These are phyloP conservation scores for Cenopis cana DNA, from an alignment of 2,888 invertebrate genomes.

Conservation along the genomic window DNA sequence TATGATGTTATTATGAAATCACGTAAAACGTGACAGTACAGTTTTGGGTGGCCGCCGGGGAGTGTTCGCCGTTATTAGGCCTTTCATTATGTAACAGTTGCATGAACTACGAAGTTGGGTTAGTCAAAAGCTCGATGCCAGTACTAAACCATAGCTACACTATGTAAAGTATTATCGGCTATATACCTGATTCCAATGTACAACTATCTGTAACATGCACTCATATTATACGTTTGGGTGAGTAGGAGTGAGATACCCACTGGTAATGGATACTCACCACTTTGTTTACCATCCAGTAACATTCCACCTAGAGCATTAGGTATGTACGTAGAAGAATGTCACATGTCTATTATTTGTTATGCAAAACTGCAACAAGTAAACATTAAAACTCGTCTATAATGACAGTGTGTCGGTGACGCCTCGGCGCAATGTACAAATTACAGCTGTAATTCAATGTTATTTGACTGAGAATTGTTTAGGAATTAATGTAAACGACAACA, in stretches of 20 bases:
- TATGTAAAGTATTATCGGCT: too few relatives aligned
- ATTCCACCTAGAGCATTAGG: constrained; percentile 48
- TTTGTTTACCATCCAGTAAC: constrained; percentile 48
- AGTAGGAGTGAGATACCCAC: background rate
- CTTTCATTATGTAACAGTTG: too few relatives aligned
- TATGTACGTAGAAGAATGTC: constrained; percentile 65
- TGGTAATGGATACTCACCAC: constrained; percentile 21
- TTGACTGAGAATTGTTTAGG: constrained; percentile 68
- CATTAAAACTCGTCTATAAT: constrained; percentile 71
- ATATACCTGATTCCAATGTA: too few relatives aligned
- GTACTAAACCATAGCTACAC: too few relatives aligned
- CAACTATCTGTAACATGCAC: too few relatives aligned
- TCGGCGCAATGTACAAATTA: constrained; percentile 68
- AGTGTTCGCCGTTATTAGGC: too few relatives aligned
- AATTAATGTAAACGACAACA: constrained; percentile 67
- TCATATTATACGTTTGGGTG: background rate
- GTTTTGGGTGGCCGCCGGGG: too few relatives aligned
- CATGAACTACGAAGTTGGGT: too few relatives aligned
- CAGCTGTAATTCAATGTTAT: constrained; percentile 67
- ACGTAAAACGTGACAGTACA: too few relatives aligned
- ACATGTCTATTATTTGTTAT: constrained; percentile 78
- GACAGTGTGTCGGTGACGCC: constrained; percentile 58
- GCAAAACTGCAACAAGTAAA: constrained; percentile 66
- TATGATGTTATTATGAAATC: too few relatives aligned
- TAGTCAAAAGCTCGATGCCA: too few relatives aligned